Evolutionary conservation across 2,888 invertebrate species (phyloP).

Genomic region (Perizoma flavofasciatum): DNA sequence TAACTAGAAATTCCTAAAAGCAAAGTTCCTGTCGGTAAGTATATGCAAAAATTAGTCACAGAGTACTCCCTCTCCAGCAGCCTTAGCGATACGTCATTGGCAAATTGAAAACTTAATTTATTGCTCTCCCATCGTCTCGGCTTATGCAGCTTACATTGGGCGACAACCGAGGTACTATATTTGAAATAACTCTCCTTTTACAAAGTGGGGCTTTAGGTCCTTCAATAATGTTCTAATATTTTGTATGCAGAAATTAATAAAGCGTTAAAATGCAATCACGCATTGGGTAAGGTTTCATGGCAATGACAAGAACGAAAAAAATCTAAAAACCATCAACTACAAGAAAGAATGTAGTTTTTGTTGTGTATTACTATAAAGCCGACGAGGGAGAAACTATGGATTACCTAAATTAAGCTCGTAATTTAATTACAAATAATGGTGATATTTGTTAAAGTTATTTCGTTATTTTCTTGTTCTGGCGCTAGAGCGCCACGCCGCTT

Average conservation of each 20-base stretch:
- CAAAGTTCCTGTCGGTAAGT: slow-evolving; percentile 31
- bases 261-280: no score
- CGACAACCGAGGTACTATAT: slow-evolving; percentile 61
- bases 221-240: slow-evolving; percentile 11
- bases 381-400: no score
- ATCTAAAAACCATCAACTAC: no score
- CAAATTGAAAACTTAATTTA: slow-evolving; percentile 75
- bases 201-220: slow-evolving; percentile 23
- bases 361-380: no score
- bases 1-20: slow-evolving; percentile 35
- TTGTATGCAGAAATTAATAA: slow-evolving; percentile 8
- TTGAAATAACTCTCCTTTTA: slow-evolving; percentile 39
- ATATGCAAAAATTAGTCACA: slow-evolving; percentile 44
- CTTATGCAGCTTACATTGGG: slow-evolving; percentile 62
- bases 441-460: no score
- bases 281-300: no score
- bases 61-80: slow-evolving; percentile 43
- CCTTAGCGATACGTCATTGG: slow-evolving; percentile 70
- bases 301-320: no score
- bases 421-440: no score
- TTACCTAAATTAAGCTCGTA: no score
- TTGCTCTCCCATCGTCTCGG: slow-evolving; percentile 61
- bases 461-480: no score
- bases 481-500: no score
- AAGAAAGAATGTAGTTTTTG: no score